These are phyloP conservation scores for Drosophila pseudotalamancana DNA, from an alignment of 2,888 invertebrate species.

Conservation along the genomic window DNA sequence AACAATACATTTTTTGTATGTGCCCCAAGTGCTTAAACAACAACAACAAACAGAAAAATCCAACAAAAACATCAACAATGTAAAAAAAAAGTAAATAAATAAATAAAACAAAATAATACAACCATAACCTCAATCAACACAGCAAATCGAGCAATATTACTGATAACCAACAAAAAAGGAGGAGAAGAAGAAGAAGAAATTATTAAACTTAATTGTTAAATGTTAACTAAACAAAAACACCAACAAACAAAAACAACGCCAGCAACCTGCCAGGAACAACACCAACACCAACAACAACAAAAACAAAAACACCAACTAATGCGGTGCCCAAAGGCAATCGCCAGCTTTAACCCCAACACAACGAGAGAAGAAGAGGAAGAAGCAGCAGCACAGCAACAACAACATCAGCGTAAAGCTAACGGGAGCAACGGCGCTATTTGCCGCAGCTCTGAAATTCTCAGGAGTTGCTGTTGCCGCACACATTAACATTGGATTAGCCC, in stretches of 20 bases:
- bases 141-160: conserved; percentile 74
- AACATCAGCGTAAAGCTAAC: conserved; percentile 16
- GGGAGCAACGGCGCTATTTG: conserved; percentile 24
- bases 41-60: conserved; percentile 26
- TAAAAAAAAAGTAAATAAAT: conserved; percentile 31
- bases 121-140: conserved; percentile 55
- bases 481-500: conserved; percentile 50
- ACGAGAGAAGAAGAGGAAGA: conserved; percentile 2
- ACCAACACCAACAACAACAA: conserved; percentile 26
- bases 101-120: conserved; percentile 29
- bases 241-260: conserved; percentile 49
- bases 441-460: conserved; percentile 29
- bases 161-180: conserved; percentile 34
- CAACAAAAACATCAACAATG: conserved; percentile 24
- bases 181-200: conserved; percentile 9
- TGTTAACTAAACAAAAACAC: conserved; percentile 54
- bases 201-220: conserved; percentile 63
- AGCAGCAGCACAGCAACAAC: conserved; percentile 13
- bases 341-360: conserved; percentile 18
- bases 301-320: conserved; percentile 55
- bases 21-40: conserved; percentile 72
- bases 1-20: conserved; percentile 49
- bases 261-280: conserved; percentile 57
- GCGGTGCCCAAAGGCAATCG: conserved; percentile 49
- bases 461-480: conserved; percentile 44